Percentiles rank a stretch among this genome's conserved stretches.
These are phyloP conservation scores for Acleris sparsana DNA, from an alignment of 2,888 invertebrate species.

Conservation along the genomic window DNA sequence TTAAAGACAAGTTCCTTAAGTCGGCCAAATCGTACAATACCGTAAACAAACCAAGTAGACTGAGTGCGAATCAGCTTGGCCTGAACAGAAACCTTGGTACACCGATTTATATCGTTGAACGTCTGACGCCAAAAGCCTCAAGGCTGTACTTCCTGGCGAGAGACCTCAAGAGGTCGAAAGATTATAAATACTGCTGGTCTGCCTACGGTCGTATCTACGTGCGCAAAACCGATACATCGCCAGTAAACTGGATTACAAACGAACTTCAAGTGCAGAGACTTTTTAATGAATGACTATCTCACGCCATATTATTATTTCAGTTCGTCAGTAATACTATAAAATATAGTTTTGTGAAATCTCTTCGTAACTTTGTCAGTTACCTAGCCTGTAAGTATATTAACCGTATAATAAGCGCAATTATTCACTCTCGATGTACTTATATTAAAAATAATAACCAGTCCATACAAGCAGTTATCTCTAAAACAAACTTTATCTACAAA, in stretches of 20 bases:
- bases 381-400: neutral
- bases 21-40: constrained; percentile 38
- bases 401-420: too few relatives aligned
- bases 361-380: neutral
- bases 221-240: constrained; percentile 37
- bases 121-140: constrained; percentile 39
- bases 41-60: constrained; percentile 36
- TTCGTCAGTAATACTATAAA: neutral
- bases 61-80: constrained; percentile 40
- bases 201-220: constrained; percentile 40
- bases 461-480: too few relatives aligned
- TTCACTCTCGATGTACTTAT: too few relatives aligned
- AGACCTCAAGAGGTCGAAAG: constrained; percentile 37
- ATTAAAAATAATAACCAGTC: too few relatives aligned
- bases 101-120: constrained; percentile 39
- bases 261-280: constrained; percentile 31
- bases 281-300: constrained; percentile 3
- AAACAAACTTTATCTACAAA: too few relatives aligned
- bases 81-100: constrained; percentile 34
- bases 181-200: constrained; percentile 41
- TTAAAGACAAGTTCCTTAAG: constrained; percentile 38
- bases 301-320: neutral
- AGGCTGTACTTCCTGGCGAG: constrained; percentile 40
- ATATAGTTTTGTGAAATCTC: neutral
- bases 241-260: constrained; percentile 34